Base-by-base conservation (phyloP, 2,888 invertebrate genomes). In the Caenorhabditis japonica region DNA sequence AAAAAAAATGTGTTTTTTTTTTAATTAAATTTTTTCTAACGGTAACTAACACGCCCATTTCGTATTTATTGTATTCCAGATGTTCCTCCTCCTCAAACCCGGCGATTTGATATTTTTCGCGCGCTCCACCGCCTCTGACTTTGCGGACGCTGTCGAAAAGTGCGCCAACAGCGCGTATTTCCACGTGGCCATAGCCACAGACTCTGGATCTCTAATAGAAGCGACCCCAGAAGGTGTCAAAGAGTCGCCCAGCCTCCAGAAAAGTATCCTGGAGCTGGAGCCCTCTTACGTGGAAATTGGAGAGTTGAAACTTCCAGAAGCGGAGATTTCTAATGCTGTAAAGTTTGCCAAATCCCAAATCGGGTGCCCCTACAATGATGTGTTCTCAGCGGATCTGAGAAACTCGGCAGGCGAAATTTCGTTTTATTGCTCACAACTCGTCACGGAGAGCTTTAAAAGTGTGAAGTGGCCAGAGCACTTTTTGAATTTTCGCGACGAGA, bases 361-460 rank as follows among this genome's bases (percentile, higher is more conserved):
- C n/a, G 73, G 73, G 1, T n/a, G 38, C 0, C 36, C 55, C 8
- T 81, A 81, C 62, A 81, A 81, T 53, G 81, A 81, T 44, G 27
- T 81, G 10, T 81, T 81, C 58, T 34, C 64, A 8, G 43, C 70
- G 21, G 66, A 77, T 27, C 52, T 61, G 27, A 3, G 55, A 1
- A 76, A 77, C 51, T 79, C 81, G 1, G 52, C 70, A 5, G 74
- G 71, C 10, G 13, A 69, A 12, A 62, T 68, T 19, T 64, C 75
- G 3, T 77, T 71, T 33, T 81, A 81, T 55, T 81, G 81, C 52
- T 69, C 69, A 36, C 79, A 81, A 23, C 60, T 81, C 51, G 51
- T 81, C 2, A 76, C 79, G 7, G 74, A 75, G 41, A 71, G 76
- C 7, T 79, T 75, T 23, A 21, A 34, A 17, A 21, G 39, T 0